These are phyloP conservation scores for Sceloporus undulatus DNA, from an alignment of 2,113 vertebrate species.

Conservation along the genomic window DNA sequence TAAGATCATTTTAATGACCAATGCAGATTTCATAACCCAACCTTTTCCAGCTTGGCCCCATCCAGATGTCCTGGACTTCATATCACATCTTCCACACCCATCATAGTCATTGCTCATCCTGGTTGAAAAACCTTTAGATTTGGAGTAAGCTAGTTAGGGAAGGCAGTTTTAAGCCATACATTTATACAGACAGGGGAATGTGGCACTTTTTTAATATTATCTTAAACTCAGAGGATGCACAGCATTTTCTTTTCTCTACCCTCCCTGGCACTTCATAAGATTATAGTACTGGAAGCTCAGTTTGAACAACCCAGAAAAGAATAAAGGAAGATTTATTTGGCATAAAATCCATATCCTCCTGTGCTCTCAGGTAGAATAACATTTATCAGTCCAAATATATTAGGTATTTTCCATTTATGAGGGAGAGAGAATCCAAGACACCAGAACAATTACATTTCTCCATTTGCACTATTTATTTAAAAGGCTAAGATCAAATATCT, in stretches of 20 bases:
- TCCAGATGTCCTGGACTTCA: background rate
- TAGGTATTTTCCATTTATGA: conserved; percentile 38
- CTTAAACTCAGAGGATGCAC: conserved; percentile 40
- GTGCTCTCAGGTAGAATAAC: conserved; percentile 45
- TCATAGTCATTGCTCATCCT: background rate
- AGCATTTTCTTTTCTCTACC: conserved; percentile 17
- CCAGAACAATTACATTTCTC: background rate
- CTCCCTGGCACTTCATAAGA: background rate
- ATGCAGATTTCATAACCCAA: background rate
- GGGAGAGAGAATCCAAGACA: conserved; percentile 30
- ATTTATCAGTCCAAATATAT: conserved; percentile 46
- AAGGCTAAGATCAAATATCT: background rate
- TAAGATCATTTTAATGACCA: background rate
- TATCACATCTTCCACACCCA: background rate
- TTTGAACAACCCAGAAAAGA: conserved; percentile 46
- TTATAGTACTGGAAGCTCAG: conserved; percentile 33
- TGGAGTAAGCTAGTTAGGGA: background rate
- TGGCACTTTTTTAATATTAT: conserved; percentile 3
- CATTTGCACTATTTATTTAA: conserved; percentile 29
- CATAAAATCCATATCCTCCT: conserved; percentile 51
- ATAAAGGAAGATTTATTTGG: conserved; percentile 56
- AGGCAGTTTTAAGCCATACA: conserved; percentile 6
- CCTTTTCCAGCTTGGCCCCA: background rate
- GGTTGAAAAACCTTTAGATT: too few relatives aligned
- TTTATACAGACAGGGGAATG: conserved; percentile 11